Evolutionary conservation across 2,888 invertebrate genomes (phyloP).

Genomic region (Glyphotaelius pellucidus): DNA sequence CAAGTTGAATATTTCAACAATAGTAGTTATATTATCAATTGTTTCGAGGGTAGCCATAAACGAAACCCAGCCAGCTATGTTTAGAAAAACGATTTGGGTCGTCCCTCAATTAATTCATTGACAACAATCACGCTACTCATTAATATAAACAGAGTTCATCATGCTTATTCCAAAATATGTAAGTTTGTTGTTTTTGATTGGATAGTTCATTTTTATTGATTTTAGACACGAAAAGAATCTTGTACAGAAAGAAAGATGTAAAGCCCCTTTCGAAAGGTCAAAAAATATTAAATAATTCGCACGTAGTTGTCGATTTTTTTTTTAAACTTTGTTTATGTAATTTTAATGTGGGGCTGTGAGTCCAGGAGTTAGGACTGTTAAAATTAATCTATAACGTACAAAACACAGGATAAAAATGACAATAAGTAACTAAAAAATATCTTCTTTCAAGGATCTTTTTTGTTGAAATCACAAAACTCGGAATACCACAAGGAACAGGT

Average conservation of each 20-base stretch:
- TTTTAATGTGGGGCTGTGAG: no score
- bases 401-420: no score
- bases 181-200: neutral
- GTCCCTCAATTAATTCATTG: neutral
- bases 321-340: no score
- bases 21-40: neutral
- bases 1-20: neutral
- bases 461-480: neutral
- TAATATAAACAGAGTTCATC: neutral
- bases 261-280: neutral
- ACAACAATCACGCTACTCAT: neutral
- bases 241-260: neutral
- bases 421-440: no score
- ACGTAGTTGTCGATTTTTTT: neutral
- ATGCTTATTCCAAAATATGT: neutral
- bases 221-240: neutral
- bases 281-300: neutral
- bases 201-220: neutral
- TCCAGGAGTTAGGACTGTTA: neutral
- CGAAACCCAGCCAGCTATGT: neutral
- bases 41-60: neutral
- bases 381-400: neutral
- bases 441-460: neutral
- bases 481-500: neutral
- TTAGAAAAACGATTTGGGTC: neutral